phyloP scores from a whole-genome alignment of 2,797 vertebrate genomes.

The Sebastes nivosus region DNA sequence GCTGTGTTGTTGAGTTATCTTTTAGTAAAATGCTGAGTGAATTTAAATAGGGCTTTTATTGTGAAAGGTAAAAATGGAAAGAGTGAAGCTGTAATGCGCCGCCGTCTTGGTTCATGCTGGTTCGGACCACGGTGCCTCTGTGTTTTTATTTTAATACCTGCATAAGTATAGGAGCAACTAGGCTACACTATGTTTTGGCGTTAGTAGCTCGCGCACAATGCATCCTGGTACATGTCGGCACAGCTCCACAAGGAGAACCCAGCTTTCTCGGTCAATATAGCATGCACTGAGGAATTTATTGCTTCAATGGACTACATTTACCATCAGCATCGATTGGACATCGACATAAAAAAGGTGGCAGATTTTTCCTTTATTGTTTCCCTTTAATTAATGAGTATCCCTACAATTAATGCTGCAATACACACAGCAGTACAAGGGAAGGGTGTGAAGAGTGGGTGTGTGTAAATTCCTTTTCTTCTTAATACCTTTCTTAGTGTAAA shows the following conservation, averaged over 20 bases:
- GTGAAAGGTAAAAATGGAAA: background rate
- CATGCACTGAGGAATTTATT: background rate
- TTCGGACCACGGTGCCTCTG: background rate
- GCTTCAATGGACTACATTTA: background rate
- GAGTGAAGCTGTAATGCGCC: background rate
- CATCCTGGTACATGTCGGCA: background rate
- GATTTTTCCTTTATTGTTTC: background rate
- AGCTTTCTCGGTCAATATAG: background rate
- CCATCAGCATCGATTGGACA: too few relatives aligned
- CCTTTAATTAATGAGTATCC: background rate
- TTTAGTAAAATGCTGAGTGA: background rate
- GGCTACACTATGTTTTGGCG: background rate
- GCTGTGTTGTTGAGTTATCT: background rate
- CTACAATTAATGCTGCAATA: background rate
- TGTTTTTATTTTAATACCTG: background rate
- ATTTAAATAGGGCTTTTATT: background rate
- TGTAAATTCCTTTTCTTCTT: constrained; percentile 9
- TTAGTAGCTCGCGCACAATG: background rate
- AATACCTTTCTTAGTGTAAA: background rate
- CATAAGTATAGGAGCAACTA: background rate
- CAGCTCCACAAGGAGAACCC: background rate
- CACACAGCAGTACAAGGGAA: background rate
- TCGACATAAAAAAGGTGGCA: background rate
- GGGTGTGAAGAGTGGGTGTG: background rate
- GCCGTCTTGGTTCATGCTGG: background rate